A percentile compares a stretch with the other conserved stretches of the same genome.
phyloP scores from a whole-genome alignment of 1,140 invertebrate genomes.

The Drosophila burlai region DNA sequence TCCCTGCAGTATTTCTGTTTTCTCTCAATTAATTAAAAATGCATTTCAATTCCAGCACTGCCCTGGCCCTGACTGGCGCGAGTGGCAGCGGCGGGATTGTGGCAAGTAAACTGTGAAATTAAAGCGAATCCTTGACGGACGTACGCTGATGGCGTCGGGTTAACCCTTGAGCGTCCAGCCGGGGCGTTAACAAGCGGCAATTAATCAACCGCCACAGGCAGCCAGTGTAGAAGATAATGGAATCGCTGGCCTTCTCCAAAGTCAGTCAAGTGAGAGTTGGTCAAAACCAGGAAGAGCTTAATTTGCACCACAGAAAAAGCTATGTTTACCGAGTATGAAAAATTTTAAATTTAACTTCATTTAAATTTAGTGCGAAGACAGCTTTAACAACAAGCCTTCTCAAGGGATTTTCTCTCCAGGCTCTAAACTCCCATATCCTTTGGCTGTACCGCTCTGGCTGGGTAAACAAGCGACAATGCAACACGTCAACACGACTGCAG shows the following conservation, averaged over 20 bases:
- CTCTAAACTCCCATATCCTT: constrained; percentile 8
- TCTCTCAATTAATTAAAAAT: constrained; percentile 51
- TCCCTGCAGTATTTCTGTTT: constrained; percentile 25
- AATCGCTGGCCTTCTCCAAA: constrained; percentile 18
- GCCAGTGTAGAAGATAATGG: constrained; percentile 24
- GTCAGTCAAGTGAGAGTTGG: constrained; percentile 21
- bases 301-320: not conserved
- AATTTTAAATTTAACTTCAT: not conserved
- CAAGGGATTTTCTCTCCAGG: constrained; percentile 7
- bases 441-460: constrained; percentile 21
- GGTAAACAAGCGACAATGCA: constrained; percentile 53
- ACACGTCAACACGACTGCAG: constrained; percentile 54
- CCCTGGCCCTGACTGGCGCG: constrained; percentile 19
- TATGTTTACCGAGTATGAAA: not conserved
- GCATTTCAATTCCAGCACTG: constrained; percentile 36
- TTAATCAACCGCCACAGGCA: constrained; percentile 33
- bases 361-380: not conserved
- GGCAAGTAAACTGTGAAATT: constrained; percentile 48
- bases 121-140: constrained; percentile 38
- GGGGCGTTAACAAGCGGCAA: constrained; percentile 41
- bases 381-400: constrained; percentile 2
- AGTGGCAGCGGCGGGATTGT: constrained; percentile 25
- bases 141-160: constrained; percentile 26
- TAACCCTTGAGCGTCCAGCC: constrained; percentile 39
- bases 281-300: not conserved